phyloP scores from a whole-genome alignment of 2,113 vertebrate species.

The Aviceda subcristata region DNA sequence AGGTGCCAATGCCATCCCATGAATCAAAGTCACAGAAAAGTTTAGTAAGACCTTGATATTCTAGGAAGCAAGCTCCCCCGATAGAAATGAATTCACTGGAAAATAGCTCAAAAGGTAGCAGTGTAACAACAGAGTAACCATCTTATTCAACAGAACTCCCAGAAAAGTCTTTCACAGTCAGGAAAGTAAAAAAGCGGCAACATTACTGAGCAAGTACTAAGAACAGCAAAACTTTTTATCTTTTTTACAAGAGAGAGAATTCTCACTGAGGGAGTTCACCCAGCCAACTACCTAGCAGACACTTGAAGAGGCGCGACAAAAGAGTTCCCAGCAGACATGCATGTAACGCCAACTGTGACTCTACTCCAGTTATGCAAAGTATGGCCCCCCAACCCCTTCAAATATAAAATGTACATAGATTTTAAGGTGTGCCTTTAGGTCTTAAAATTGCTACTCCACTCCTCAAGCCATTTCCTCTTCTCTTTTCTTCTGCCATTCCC shows the following conservation, averaged over 20 bases:
- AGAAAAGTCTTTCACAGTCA: not conserved
- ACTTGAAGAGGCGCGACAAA: not conserved
- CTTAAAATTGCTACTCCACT: not conserved
- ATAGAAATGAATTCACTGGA: not conserved
- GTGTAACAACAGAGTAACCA: not conserved
- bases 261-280: not conserved
- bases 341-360: not conserved
- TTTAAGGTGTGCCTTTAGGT: not conserved
- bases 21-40: not conserved
- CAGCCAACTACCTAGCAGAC: not conserved
- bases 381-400: not conserved
- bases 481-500: not conserved
- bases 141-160: not conserved
- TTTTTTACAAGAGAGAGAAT: not conserved
- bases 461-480: not conserved
- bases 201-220: not conserved
- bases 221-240: not conserved
- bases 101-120: not conserved
- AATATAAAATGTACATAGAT: not conserved
- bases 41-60: not conserved
- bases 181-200: not conserved
- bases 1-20: not conserved
- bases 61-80: not conserved
- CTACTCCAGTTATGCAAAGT: not conserved
- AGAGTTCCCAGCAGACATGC: fast-evolving